Conservation (phyloP, 2,113 vertebrate species). For the Larimichthys polyactis region DNA sequence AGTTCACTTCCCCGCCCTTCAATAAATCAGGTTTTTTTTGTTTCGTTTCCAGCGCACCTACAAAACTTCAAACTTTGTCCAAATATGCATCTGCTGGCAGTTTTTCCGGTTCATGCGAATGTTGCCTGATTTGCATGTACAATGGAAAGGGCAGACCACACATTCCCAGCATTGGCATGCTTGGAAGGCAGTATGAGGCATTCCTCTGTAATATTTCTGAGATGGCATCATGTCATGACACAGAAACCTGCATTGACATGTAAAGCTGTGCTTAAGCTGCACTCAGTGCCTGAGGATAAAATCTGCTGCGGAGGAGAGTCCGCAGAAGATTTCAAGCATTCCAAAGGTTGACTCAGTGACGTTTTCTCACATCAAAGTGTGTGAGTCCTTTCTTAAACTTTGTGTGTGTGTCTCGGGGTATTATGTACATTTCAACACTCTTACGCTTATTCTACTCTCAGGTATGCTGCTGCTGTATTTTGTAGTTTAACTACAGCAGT, state of each 20-base stretch:
- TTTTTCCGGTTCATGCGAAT: conserved; percentile 15
- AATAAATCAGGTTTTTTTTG: background rate
- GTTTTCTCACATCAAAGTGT: conserved; percentile 42
- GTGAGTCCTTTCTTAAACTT: conserved; percentile 9
- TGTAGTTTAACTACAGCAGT: background rate
- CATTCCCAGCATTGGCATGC: conserved; percentile 44
- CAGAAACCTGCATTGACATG: conserved; percentile 55
- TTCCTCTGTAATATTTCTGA: conserved; percentile 60
- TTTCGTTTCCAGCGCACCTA: background rate
- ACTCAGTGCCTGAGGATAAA: conserved; percentile 18
- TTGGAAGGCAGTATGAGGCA: conserved; percentile 44
- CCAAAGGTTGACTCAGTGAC: conserved; percentile 50
- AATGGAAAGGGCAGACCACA: conserved; percentile 11
- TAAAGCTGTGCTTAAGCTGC: conserved; percentile 38
- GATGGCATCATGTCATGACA: conserved; percentile 65
- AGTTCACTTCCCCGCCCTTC: no score
- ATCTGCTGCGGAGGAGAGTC: conserved; percentile 19
- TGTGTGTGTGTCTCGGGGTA: background rate
- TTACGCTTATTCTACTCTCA: conserved; percentile 41
- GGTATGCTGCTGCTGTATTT: conserved; percentile 44
- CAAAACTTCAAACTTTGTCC: background rate
- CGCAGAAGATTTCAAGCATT: conserved; percentile 26
- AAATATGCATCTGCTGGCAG: background rate
- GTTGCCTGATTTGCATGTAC: conserved; percentile 27
- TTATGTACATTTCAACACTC: conserved; percentile 1